These are phyloP conservation scores for Pomatostomus ruficeps DNA, from an alignment of 2,113 vertebrate species.

Conservation along the genomic window DNA sequence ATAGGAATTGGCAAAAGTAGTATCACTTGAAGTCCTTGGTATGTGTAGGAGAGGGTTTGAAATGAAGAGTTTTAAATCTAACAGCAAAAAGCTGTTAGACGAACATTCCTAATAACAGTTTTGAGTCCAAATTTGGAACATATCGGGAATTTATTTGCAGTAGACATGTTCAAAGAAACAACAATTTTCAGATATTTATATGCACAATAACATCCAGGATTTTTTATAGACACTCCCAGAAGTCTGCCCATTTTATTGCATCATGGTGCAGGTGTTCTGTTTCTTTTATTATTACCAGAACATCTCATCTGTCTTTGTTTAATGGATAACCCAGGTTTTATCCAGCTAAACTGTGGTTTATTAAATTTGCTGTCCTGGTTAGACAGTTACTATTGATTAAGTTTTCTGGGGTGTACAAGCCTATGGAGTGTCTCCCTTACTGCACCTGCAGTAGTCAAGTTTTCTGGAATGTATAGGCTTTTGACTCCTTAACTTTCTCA, in stretches of 20 bases:
- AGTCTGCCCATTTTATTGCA: neutral
- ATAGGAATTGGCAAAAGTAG: neutral
- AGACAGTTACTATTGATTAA: neutral
- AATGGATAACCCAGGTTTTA: neutral
- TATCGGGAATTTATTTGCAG: fast-evolving
- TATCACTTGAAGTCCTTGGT: neutral
- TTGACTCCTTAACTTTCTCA: neutral
- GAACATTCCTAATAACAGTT: neutral
- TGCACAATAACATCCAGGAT: too few species aligned
- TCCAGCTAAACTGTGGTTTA: neutral
- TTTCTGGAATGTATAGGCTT: neutral
- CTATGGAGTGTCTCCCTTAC: neutral
- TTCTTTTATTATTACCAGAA: neutral
- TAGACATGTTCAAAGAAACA: neutral
- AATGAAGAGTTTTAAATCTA: neutral
- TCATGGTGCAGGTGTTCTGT: neutral
- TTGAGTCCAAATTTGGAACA: neutral
- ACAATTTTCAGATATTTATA: neutral
- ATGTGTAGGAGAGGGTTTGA: neutral
- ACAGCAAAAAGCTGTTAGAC: neutral
- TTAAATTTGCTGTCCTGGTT: neutral
- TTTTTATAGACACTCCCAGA: neutral
- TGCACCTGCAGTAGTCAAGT: neutral
- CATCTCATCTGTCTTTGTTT: neutral
- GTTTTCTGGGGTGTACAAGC: neutral